phyloP scores from a whole-genome alignment of 2,888 invertebrate genomes.

The Lissocephala sabroskyi region DNA sequence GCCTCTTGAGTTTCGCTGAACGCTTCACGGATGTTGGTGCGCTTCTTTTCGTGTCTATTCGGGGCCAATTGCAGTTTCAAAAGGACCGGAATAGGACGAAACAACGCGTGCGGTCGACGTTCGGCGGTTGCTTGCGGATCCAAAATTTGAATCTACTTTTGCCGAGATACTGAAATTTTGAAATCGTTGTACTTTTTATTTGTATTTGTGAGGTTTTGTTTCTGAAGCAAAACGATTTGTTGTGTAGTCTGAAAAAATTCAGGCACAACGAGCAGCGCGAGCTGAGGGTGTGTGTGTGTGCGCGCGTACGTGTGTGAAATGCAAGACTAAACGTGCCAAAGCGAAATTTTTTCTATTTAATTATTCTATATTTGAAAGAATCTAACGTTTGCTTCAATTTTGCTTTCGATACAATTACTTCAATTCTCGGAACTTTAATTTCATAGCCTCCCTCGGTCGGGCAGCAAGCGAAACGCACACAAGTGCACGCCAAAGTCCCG shows the following conservation, averaged over 20 bases:
- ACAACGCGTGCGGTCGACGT: no score
- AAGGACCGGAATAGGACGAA: conserved; percentile 5
- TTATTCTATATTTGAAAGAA: conserved; percentile 54
- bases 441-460: no score
- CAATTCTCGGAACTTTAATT: no score
- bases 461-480: neutral
- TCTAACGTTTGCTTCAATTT: conserved; percentile 48
- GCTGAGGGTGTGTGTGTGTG: conserved; percentile 36
- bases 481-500: no score
- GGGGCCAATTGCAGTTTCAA: conserved; percentile 1
- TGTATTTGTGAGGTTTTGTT: conserved; percentile 12
- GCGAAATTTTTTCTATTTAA: conserved; percentile 60
- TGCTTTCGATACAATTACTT: conserved; percentile 13
- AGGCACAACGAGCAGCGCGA: conserved; percentile 32
- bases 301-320: conserved; percentile 43
- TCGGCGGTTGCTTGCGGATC: neutral
- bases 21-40: conserved; percentile 1
- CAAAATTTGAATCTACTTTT: conserved; percentile 6
- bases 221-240: no score
- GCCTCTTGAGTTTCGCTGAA: neutral
- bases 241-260: no score
- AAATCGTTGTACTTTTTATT: conserved; percentile 5
- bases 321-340: conserved; percentile 40
- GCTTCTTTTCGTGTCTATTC: neutral
- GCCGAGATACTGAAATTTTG: conserved; percentile 6